Percentiles rank a stretch among this genome's conserved stretches.
Evolutionary conservation across 1,140 invertebrate species (phyloP).

Genomic region (Zaprionus ornatus): DNA sequence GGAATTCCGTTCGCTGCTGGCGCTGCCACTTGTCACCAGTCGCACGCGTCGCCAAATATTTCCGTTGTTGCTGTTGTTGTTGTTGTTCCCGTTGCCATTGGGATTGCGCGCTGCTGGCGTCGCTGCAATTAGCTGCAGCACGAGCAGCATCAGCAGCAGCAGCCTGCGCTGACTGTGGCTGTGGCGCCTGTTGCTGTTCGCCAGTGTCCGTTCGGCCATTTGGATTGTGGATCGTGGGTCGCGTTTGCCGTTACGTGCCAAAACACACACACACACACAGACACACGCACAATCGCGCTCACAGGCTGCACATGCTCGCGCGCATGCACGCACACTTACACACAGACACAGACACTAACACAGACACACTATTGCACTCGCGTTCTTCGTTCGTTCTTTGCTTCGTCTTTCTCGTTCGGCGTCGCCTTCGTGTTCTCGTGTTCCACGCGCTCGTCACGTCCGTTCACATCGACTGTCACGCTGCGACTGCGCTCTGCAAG

Average conservation of each 20-base stretch:
- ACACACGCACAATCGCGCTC: conserved; percentile 1
- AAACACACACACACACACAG: conserved; percentile 25
- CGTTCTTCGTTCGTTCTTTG: neutral
- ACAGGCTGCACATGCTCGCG: conserved; percentile 46
- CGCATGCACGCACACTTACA: conserved; percentile 26
- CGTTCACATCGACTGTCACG: conserved; percentile 61
- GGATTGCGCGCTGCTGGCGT: conserved; percentile 59
- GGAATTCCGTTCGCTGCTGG: conserved; percentile 56
- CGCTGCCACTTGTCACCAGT: conserved; percentile 60
- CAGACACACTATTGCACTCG: neutral
- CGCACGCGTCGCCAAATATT: conserved; percentile 73
- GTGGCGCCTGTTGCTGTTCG: conserved; percentile 50
- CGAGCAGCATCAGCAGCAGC: conserved; percentile 58
- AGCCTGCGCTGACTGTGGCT: conserved; percentile 38
- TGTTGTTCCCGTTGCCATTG: conserved; percentile 14
- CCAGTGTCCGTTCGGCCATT: conserved; percentile 54
- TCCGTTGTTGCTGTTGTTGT: conserved; percentile 54
- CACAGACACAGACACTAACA: conserved; percentile 29
- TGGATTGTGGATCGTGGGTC: conserved; percentile 35
- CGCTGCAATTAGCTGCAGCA: conserved; percentile 64
- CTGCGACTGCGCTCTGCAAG: conserved; percentile 60
- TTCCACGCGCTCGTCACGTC: conserved; percentile 66
- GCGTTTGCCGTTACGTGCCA: conserved; percentile 31
- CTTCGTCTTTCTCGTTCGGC: conserved; percentile 16
- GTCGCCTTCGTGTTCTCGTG: conserved; percentile 11